Conservation (phyloP, 2,888 invertebrate species). For the Zootermopsis nevadensis region DNA sequence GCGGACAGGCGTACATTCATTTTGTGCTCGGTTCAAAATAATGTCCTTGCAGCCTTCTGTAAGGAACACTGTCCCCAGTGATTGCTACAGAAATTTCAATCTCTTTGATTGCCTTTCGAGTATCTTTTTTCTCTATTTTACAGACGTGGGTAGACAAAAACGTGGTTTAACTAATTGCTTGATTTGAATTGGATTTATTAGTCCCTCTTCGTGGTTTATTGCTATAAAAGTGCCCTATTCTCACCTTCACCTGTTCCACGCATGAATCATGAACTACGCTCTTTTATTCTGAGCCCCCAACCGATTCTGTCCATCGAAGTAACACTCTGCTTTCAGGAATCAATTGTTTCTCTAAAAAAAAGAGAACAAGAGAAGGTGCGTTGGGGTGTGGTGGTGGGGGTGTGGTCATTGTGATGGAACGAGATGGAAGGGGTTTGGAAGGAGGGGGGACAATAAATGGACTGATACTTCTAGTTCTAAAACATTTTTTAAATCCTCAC, state of each 20-base stretch:
- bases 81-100: too few species aligned
- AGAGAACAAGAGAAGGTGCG: not conserved
- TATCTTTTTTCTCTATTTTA: not conserved
- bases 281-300: not conserved
- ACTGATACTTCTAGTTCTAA: not conserved
- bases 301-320: not conserved
- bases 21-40: too few species aligned
- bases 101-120: not conserved
- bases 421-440: not conserved
- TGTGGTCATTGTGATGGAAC: conserved; percentile 7
- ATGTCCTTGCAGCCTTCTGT: too few species aligned
- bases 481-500: conserved; percentile 10
- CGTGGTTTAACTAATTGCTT: not conserved
- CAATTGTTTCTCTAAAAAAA: not conserved
- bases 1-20: too few species aligned
- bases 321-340: conserved; percentile 4
- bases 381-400: not conserved
- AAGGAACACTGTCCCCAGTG: too few species aligned
- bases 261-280: not conserved
- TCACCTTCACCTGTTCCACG: not conserved
- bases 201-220: not conserved
- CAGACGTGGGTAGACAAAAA: not conserved
- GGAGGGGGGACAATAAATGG: not conserved
- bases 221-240: not conserved
- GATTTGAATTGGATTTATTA: not conserved